phyloP scores from a whole-genome alignment of 2,113 vertebrate species.

The Scalopus aquaticus region DNA sequence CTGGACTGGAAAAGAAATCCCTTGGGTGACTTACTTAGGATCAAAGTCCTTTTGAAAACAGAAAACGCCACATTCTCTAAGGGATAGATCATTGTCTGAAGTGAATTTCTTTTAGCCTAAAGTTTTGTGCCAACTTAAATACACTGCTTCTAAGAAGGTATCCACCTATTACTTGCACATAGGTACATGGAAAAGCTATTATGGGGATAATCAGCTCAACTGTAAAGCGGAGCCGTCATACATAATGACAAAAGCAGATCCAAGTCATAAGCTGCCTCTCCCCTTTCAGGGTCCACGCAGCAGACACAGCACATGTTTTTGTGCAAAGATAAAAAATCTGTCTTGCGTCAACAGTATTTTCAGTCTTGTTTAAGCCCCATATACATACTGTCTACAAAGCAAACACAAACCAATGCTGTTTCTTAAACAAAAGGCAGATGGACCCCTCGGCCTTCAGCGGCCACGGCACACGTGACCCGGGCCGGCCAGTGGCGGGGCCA shows the following conservation, averaged over 20 bases:
- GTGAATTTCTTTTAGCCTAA: slow-evolving; percentile 86
- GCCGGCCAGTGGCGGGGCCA: neutral
- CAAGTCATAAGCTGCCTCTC: slow-evolving; percentile 77
- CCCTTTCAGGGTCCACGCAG: slow-evolving; percentile 61
- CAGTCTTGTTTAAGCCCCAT: slow-evolving; percentile 51
- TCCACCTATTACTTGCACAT: slow-evolving; percentile 79
- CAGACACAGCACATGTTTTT: slow-evolving; percentile 66
- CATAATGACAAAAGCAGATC: slow-evolving; percentile 88
- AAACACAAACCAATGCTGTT: slow-evolving; percentile 55
- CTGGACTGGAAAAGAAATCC: slow-evolving; percentile 81
- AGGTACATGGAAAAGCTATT: slow-evolving; percentile 90
- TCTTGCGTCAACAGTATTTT: slow-evolving; percentile 54
- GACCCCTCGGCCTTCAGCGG: neutral
- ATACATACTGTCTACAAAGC: slow-evolving; percentile 54
- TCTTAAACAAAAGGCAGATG: slow-evolving; percentile 68
- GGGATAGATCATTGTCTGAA: slow-evolving; percentile 83
- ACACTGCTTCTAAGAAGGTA: slow-evolving; percentile 82
- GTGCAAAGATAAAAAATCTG: slow-evolving; percentile 74
- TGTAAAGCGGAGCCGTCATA: slow-evolving; percentile 84
- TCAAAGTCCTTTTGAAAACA: slow-evolving; percentile 85
- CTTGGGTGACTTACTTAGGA: slow-evolving; percentile 85
- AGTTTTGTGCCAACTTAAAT: slow-evolving; percentile 87
- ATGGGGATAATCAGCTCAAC: slow-evolving; percentile 84
- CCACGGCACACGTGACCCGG: neutral
- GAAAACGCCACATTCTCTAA: slow-evolving; percentile 82